Percentiles rank a stretch among this genome's conserved stretches.
Evolutionary conservation across 1,140 invertebrate species (phyloP).

Genomic region (Trialeurodes vaporariorum): DNA sequence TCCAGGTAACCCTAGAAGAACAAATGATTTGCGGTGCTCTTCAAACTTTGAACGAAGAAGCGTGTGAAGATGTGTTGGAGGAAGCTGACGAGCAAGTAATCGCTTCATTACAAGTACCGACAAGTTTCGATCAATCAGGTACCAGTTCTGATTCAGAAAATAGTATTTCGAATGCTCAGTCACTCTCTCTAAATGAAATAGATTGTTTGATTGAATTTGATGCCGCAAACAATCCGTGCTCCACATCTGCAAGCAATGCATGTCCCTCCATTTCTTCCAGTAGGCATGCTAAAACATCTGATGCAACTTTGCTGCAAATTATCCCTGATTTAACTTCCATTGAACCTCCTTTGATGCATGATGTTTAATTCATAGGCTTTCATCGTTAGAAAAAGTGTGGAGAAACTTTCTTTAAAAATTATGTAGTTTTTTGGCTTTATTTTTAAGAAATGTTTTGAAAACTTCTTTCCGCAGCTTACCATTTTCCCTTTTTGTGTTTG

Average conservation of each 20-base stretch:
- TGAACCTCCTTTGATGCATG: not conserved
- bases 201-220: not conserved
- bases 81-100: slow-evolving; percentile 30
- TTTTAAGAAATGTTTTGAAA: no score
- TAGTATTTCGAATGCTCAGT: not conserved
- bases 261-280: not conserved
- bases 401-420: no score
- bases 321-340: not conserved
- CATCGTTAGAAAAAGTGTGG: no score
- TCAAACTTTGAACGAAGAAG: slow-evolving; percentile 84
- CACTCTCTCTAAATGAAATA: not conserved
- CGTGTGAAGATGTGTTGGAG: slow-evolving; percentile 70
- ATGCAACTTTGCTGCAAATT: not conserved
- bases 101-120: not conserved
- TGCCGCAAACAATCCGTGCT: not conserved
- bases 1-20: slow-evolving; percentile 73
- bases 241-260: not conserved
- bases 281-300: not conserved
- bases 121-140: not conserved
- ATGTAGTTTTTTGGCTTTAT: no score
- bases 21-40: slow-evolving; percentile 87
- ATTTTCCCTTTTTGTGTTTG: no score
- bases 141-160: not conserved
- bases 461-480: no score
- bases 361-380: no score